phyloP scores from a whole-genome alignment of 1,140 invertebrate genomes.

The Zaprionus vittiger region DNA sequence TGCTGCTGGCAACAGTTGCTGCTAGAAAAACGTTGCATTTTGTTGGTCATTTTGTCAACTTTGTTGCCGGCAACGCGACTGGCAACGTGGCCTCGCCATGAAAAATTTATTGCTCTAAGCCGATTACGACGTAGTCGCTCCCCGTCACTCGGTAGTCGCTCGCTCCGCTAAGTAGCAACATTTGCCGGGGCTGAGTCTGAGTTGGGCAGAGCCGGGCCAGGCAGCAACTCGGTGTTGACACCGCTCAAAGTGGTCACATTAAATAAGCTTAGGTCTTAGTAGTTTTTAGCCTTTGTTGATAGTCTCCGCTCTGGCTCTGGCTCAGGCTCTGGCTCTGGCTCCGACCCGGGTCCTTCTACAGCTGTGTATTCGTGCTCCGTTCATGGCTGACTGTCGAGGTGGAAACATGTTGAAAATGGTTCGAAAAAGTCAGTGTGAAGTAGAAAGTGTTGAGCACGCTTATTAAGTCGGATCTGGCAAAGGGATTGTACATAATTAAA shows the following conservation, averaged over 20 bases:
- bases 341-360: slow-evolving; percentile 1
- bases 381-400: not conserved
- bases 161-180: slow-evolving; percentile 54
- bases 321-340: slow-evolving; percentile 23
- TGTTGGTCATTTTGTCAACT: slow-evolving; percentile 79
- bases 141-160: slow-evolving; percentile 9
- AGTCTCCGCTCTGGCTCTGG: slow-evolving; percentile 31
- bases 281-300: slow-evolving; percentile 63
- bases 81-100: slow-evolving; percentile 44
- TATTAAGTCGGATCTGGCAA: slow-evolving; percentile 12
- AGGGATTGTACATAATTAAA: slow-evolving; percentile 25
- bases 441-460: slow-evolving; percentile 8
- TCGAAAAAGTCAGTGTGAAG: slow-evolving; percentile 10
- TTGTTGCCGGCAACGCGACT: slow-evolving; percentile 25
- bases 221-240: slow-evolving; percentile 57
- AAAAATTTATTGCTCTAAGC: slow-evolving; percentile 80
- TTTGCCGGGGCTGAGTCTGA: slow-evolving; percentile 27
- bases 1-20: slow-evolving; percentile 34
- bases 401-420: slow-evolving; percentile 18
- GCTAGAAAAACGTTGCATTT: slow-evolving; percentile 66
- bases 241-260: slow-evolving; percentile 77
- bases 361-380: not conserved
- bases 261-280: slow-evolving; percentile 80
- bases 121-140: slow-evolving; percentile 58
- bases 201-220: not conserved